phyloP scores from a whole-genome alignment of 2,888 invertebrate genomes.

The Onthophagus sagittarius region DNA sequence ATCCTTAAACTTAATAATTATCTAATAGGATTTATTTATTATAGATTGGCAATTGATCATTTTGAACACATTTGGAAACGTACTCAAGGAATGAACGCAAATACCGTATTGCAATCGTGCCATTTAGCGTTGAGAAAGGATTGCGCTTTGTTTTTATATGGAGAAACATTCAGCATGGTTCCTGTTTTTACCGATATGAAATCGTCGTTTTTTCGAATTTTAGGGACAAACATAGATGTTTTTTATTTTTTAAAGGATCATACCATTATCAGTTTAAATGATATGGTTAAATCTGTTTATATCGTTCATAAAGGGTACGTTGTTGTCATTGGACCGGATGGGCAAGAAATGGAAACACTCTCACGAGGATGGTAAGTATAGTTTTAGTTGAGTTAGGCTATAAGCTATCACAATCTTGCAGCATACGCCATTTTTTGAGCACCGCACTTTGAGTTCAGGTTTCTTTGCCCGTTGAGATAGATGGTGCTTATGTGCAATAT shows the following conservation, averaged over 20 bases:
- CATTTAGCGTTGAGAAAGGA: constrained; percentile 31
- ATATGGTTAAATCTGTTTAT: constrained; percentile 31
- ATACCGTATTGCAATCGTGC: constrained; percentile 29
- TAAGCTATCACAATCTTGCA: no score
- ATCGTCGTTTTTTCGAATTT: constrained; percentile 27
- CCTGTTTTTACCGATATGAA: constrained; percentile 28
- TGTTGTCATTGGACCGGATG: constrained; percentile 30
- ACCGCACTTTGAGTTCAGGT: no score
- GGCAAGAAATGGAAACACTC: constrained; percentile 25
- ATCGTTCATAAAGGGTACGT: constrained; percentile 33
- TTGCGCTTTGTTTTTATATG: constrained; percentile 31
- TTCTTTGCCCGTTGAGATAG: no score
- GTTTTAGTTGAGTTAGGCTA: no score
- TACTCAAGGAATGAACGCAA: constrained; percentile 32
- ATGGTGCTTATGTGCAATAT: no score
- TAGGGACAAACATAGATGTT: constrained; percentile 29
- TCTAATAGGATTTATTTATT: neutral
- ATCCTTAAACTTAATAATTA: neutral
- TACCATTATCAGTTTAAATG: constrained; percentile 31
- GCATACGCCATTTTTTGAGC: no score
- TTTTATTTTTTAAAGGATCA: constrained; percentile 29
- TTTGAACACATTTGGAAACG: constrained; percentile 34
- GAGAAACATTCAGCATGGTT: constrained; percentile 27
- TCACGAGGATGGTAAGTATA: constrained; percentile 28
- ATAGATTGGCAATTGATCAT: constrained; percentile 31